Evolutionary conservation across 2,797 vertebrate species (phyloP).

Genomic region (Semotilus atromaculatus): DNA sequence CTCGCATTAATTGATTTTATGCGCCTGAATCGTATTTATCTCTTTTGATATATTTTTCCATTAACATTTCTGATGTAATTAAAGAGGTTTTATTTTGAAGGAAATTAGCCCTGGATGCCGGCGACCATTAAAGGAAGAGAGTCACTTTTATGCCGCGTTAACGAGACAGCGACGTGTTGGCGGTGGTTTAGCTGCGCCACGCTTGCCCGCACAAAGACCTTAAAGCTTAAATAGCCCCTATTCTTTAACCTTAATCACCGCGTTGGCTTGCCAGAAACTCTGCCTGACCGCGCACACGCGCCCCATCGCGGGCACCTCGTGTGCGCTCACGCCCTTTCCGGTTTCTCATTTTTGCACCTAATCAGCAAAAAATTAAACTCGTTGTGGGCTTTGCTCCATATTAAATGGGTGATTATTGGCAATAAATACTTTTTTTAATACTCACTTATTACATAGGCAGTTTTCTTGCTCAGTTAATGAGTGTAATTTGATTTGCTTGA

Average conservation of each 20-base stretch:
- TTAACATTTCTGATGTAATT: conserved; percentile 75
- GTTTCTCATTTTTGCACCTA: conserved; percentile 81
- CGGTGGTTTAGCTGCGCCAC: conserved; percentile 30
- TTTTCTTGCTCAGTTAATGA: conserved; percentile 98
- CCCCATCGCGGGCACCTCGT: background rate
- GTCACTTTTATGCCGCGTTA: conserved; percentile 57
- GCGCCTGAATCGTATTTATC: conserved; percentile 70
- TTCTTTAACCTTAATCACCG: conserved; percentile 78
- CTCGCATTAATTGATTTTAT: conserved; percentile 80
- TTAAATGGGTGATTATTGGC: conserved; percentile 95
- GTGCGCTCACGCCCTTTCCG: conserved; percentile 71
- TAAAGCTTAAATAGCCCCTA: conserved; percentile 60
- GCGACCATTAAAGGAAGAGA: conserved; percentile 57
- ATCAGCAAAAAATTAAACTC: conserved; percentile 84
- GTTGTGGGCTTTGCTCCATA: conserved; percentile 77
- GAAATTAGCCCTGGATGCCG: conserved; percentile 62
- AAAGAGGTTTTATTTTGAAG: conserved; percentile 73
- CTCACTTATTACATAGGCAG: conserved; percentile 98
- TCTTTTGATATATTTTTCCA: conserved; percentile 74
- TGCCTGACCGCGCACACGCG: conserved; percentile 70
- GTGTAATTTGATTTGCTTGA: conserved; percentile 99
- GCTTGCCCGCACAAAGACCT: conserved; percentile 59
- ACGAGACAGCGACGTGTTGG: conserved; percentile 44
- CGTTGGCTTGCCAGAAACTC: conserved; percentile 78
- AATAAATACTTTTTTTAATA: conserved; percentile 92